Base-by-base conservation (phyloP, 1,140 invertebrate species). In the Drosophila littoralis region DNA sequence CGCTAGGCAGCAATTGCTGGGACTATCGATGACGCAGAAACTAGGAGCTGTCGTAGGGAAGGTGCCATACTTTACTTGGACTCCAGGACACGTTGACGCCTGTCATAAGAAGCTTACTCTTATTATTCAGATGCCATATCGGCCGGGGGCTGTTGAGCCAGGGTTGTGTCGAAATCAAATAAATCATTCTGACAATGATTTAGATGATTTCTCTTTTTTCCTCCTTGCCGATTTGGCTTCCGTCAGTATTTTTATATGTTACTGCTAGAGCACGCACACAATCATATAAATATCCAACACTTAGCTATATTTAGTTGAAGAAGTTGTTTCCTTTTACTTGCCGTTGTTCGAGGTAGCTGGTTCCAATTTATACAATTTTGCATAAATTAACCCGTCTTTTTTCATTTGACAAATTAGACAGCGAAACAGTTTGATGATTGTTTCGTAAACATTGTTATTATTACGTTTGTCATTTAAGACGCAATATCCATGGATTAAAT, bases 111-210 rank as follows among this genome's bases (percentile, higher is more conserved):
- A 85, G 76, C 78, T 78, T 78, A 48, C 54, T 48, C 78, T 68
- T 81, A 81, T 85, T 86, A 66, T 75, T 71, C 63, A 86, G 65
- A 81, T 77, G 66, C 58, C 63, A 32, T 51, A 43, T 45, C 7
- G 75, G 51, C 28, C 38, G 58, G 8, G 15, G n/a, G 36, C 57
- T 63, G 43, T 45, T 68, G 63, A 51, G 71, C 59, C 13, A 38
- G 7, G 38, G 51, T 67, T 54, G 40, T 46, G n/a, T 46, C 61
- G 48, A 72, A 68, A 85, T 85, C 75, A 69, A 78, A 85, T 85
- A 85, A 81, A 86, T 86, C 75, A 85, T 85, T 74, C 69, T 72
- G 64, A 59, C 73, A 85, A 77, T 80, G 65, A 81, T 71, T 77
- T 58, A 57, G 32, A 69, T 67, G 60, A 68, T 76, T 79, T 60